These are phyloP conservation scores for Noctilio leporinus DNA, from an alignment of 2,113 vertebrate genomes.

Conservation along the genomic window DNA sequence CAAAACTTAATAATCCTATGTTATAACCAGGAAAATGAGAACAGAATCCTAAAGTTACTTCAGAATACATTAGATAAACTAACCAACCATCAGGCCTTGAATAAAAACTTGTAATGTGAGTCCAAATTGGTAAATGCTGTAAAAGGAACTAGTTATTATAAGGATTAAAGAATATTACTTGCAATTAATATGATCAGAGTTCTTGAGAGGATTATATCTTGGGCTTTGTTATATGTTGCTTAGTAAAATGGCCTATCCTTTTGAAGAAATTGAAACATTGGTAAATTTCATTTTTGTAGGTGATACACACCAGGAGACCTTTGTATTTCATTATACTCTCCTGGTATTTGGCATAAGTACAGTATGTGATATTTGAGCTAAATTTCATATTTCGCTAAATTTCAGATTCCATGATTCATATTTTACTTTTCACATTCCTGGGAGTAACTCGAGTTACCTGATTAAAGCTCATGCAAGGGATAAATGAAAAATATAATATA, in stretches of 20 bases:
- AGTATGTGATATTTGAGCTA: not conserved
- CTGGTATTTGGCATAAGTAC: not conserved
- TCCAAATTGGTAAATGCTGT: not conserved
- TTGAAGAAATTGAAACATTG: not conserved
- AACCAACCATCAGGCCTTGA: not conserved
- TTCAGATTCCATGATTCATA: not conserved
- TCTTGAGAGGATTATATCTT: not conserved
- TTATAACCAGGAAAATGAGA: not conserved
- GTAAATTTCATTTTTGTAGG: not conserved
- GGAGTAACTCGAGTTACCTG: not conserved
- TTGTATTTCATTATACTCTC: not conserved
- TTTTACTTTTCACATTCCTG: not conserved
- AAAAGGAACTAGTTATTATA: not conserved
- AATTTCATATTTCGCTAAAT: not conserved
- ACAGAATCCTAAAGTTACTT: not conserved
- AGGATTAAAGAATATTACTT: not conserved
- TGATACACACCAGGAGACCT: not conserved
- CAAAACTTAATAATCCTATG: constrained; percentile 10
- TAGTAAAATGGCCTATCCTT: not conserved
- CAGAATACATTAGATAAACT: not conserved
- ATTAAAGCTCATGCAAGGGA: not conserved
- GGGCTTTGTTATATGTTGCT: not conserved
- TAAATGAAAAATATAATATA: not conserved
- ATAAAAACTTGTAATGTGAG: not conserved
- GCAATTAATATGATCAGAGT: not conserved